Evolutionary conservation across 1,140 invertebrate species (phyloP), one percentile per base, ranked within the genome.

Genomic region (Gonatopus flavifemur): DNA sequence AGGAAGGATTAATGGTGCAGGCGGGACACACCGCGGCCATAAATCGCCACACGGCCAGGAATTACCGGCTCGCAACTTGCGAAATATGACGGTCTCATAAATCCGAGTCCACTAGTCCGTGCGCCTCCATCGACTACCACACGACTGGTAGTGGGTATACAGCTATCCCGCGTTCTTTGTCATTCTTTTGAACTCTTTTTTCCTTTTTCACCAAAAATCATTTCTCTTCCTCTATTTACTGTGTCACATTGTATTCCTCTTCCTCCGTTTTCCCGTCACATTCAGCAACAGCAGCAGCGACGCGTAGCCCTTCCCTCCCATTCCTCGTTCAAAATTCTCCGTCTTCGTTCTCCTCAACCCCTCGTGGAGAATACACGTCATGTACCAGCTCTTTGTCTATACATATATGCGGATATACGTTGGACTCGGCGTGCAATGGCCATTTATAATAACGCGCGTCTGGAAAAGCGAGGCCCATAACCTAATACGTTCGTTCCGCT

Each of bases 41-140:
- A 78, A 78, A 77, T 78, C 72, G 67, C 61, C 56, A 59, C 66
- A 57, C 66, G 66, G 64, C 71, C 67, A 73, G 74, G 70, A 76
- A 78, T 78, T 77, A 76, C 71, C 68, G 66, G 66, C 74, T 74
- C 64, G 74, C 69, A 77, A 73, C 70, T 74, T 76, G 70, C 74
- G 69, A 76, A 75, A 77, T 76, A 74, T 77, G 74, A 77, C 72
- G 70, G 66, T 70, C 70, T 72, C 73, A 73, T 78, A 76, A 78
- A 76, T 78, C 66, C 59, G 62, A 67, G 63, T 67, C 62, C 52
- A 63, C 62, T 59, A 64, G 64, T 61, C 57, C 64, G 63, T 63
- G 62, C 62, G 53, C 63, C 55, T 60, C 59, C 59, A 60, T 62
- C 59, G 59, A 62, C 59, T 57, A 61, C 49, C 53, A 49, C n/a